Conservation (phyloP, 1,140 invertebrate species). For the Orius laevigatus region DNA sequence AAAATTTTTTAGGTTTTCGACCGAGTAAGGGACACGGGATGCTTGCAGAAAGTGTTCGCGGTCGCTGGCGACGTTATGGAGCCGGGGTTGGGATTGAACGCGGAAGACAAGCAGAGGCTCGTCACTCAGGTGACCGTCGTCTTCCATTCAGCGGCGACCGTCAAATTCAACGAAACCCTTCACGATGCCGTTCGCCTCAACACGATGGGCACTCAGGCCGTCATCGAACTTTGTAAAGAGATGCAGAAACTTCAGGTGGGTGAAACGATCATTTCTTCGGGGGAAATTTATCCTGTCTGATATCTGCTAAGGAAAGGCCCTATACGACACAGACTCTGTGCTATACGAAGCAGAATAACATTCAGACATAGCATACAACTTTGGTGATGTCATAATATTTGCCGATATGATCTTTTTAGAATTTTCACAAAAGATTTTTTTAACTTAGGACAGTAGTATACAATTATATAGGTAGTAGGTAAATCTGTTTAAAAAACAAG, state of each 20-base stretch:
- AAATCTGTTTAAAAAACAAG: too few species aligned
- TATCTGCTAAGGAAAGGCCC: background rate
- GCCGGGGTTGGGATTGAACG: conserved; percentile 30
- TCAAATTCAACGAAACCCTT: conserved; percentile 27
- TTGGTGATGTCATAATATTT: too few species aligned
- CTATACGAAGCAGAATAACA: background rate
- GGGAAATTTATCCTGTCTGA: background rate
- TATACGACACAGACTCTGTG: background rate
- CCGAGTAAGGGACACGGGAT: conserved; percentile 23
- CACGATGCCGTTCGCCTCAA: conserved; percentile 25
- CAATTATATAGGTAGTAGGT: too few species aligned
- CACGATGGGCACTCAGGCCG: conserved; percentile 24
- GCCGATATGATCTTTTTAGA: too few species aligned
- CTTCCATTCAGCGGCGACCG: conserved; percentile 54
- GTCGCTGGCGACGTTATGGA: conserved; percentile 43
- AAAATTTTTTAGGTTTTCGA: conserved; percentile 32
- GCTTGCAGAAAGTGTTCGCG: conserved; percentile 33
- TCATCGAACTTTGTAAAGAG: conserved; percentile 26
- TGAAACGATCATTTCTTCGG: background rate
- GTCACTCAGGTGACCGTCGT: conserved; percentile 46
- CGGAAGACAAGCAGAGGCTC: conserved; percentile 28
- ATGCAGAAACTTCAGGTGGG: conserved; percentile 29
- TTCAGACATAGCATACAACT: background rate
- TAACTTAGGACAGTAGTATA: too few species aligned
- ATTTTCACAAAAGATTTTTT: too few species aligned